Conservation (phyloP, 2,797 vertebrate genomes). For the Leontocebus nigricollis region DNA sequence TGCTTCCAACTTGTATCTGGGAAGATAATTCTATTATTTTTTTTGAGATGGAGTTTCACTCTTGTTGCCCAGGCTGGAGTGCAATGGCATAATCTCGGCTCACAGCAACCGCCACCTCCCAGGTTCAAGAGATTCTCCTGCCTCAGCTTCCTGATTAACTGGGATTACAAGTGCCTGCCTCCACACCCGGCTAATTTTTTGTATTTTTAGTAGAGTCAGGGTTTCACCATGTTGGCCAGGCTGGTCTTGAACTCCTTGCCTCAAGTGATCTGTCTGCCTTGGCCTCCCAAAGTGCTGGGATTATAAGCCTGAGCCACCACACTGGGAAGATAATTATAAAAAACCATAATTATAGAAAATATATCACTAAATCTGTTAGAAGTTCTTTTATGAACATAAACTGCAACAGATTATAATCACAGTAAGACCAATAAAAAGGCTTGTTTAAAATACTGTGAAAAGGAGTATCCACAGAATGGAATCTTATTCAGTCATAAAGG, state of each 20-base stretch:
- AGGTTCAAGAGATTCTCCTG: background rate
- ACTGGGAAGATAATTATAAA: constrained; percentile 29
- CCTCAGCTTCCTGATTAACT: background rate
- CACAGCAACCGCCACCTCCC: background rate
- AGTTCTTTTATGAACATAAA: constrained; percentile 11
- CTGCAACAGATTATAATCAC: background rate
- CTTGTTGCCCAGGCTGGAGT: background rate
- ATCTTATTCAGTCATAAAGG: background rate
- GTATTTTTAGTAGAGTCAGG: background rate
- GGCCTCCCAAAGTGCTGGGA: background rate
- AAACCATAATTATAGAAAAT: background rate
- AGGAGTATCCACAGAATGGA: background rate
- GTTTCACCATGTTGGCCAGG: background rate
- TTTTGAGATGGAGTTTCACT: background rate
- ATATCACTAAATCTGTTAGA: background rate
- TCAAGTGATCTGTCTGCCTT: background rate
- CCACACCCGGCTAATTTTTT: background rate
- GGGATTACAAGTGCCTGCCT: background rate
- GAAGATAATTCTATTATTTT: background rate
- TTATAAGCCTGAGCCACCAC: background rate
- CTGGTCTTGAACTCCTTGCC: background rate
- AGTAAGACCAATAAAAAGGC: background rate
- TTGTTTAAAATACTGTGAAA: background rate
- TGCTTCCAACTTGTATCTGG: constrained; percentile 5
- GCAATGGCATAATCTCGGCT: background rate